Evolutionary conservation across 2,113 vertebrate genomes (phyloP), one percentile per base, ranked within the genome.

Genomic region (Nothobranchius kuhntae): DNA sequence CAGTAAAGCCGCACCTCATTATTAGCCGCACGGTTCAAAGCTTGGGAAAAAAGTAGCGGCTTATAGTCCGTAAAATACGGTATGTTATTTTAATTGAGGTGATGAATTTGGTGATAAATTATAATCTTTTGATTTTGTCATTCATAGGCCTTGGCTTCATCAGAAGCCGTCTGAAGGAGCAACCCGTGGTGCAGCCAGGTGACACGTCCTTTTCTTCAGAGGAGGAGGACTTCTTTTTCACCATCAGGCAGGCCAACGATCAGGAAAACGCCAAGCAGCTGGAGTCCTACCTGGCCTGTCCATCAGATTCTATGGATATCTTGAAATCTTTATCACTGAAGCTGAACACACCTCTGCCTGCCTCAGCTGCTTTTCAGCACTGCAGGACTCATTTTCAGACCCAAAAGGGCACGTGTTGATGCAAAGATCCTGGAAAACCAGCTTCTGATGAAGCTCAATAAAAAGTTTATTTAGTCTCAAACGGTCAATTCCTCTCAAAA

Each of bases 81-180:
- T 21, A 6, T 40, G 21, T 21, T 40, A 40, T 40, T 3, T 51
- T n/a, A 51, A 51, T 17, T 17, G 15, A 53, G 38, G 21, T 44
- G 55, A 13, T 58, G 38, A n/a, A 30, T 65, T 12, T 36, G 44
- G 24, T 26, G 42, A 15, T 17, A 35, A 55, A 36, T 55, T 9
- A 35, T 45, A 50, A 38, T 40, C 30, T 11, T 36, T 50, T 68
- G n/a, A n/a, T 56, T 55, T 24, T 58, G 12, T 42, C 6, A 42
- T 57, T 6, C 45, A 26, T n/a, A 40, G 54, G 65, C 13, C 10
- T 58, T 58, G 46, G 38, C 17, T 52, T 44, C 15, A 59, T 52
- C 24, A 59, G 30, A 59, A 44, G 55, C 11, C 13, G 42, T 50
- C 35, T 57, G 44, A 57, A 42, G 44, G 54, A 50, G 13, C 55